Percentiles rank a stretch among this genome's conserved stretches.
Conservation (phyloP, 2,888 invertebrate genomes). For the Boloria euphrosyne region DNA sequence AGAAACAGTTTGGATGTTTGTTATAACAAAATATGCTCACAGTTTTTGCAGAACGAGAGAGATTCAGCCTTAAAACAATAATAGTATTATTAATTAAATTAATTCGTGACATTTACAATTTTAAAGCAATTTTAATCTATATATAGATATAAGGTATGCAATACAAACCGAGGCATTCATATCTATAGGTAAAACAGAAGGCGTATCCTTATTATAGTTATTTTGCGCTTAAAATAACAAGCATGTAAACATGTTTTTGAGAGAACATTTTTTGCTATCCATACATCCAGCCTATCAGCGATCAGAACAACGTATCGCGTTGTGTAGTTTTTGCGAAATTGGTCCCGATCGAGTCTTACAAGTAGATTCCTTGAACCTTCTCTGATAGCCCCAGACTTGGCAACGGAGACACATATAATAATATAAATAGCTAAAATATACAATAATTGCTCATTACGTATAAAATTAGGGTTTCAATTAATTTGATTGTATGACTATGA, state of each 20-base stretch:
- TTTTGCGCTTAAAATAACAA: too few relatives aligned
- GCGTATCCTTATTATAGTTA: not conserved
- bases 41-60: too few relatives aligned
- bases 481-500: too few relatives aligned
- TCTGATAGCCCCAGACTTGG: slow-evolving; percentile 32
- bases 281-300: slow-evolving; percentile 66
- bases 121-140: too few relatives aligned
- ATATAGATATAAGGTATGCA: too few relatives aligned
- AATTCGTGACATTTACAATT: too few relatives aligned
- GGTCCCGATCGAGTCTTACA: slow-evolving; percentile 71
- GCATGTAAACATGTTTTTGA: not conserved
- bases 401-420: slow-evolving; percentile 2
- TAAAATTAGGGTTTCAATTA: too few relatives aligned
- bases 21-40: too few relatives aligned
- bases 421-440: not conserved
- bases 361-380: slow-evolving; percentile 59
- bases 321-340: slow-evolving; percentile 83
- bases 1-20: too few relatives aligned
- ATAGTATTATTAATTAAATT: too few relatives aligned
- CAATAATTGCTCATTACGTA: not conserved
- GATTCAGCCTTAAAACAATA: too few relatives aligned
- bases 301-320: slow-evolving; percentile 79
- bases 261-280: slow-evolving; percentile 50
- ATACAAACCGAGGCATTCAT: too few relatives aligned
- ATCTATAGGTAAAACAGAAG: not conserved